phyloP scores from a whole-genome alignment of 2,888 invertebrate genomes.

The Pemphredon lugubris region DNA sequence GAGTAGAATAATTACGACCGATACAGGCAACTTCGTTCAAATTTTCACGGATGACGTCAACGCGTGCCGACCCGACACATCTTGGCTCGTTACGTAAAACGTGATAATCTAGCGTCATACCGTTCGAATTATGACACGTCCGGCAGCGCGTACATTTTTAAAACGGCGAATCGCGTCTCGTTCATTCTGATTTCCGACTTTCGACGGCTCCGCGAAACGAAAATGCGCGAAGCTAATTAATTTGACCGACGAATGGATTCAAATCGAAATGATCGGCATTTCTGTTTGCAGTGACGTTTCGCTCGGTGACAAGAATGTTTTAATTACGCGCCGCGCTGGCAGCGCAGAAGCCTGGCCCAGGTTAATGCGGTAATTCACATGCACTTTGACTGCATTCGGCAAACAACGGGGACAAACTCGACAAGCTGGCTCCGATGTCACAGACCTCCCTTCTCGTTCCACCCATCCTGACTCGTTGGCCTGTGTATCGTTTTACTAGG shows the following conservation, averaged over 20 bases:
- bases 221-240: slow-evolving; percentile 57
- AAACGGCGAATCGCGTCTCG: too few species aligned
- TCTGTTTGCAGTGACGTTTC: slow-evolving; percentile 61
- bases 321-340: slow-evolving; percentile 68
- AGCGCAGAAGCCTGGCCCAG: slow-evolving; percentile 61
- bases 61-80: too few species aligned
- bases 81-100: too few species aligned
- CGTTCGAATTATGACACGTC: too few species aligned
- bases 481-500: slow-evolving; percentile 54
- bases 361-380: slow-evolving; percentile 78
- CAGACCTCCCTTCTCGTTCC: slow-evolving; percentile 43
- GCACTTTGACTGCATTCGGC: slow-evolving; percentile 78
- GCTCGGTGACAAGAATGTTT: slow-evolving; percentile 72
- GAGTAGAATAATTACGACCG: too few species aligned
- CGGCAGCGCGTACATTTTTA: too few species aligned
- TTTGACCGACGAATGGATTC: slow-evolving; percentile 58
- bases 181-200: too few species aligned
- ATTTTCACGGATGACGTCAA: too few species aligned
- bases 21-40: too few species aligned
- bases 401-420: slow-evolving; percentile 75
- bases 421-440: slow-evolving; percentile 68
- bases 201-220: slow-evolving; percentile 31
- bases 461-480: slow-evolving; percentile 27
- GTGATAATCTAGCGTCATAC: too few species aligned
- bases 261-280: slow-evolving; percentile 67